Evolutionary conservation across 92 coral and sea anemone species (phyloP).

Genomic region (Micromussa lordhowensis): DNA sequence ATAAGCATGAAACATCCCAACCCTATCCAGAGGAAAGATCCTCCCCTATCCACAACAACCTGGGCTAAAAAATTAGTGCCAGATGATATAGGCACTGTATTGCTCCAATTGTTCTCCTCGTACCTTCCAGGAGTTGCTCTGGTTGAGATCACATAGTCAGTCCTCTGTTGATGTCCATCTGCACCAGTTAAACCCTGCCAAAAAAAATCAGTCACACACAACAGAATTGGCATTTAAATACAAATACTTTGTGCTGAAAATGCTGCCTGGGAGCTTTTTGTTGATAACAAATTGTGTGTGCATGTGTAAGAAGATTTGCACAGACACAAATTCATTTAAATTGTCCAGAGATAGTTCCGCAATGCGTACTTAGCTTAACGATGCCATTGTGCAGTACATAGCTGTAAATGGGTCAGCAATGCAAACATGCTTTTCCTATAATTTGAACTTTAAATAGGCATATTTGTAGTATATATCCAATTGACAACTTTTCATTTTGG

Average conservation of each 20-base stretch:
- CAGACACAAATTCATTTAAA: too few species aligned
- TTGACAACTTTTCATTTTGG: not conserved
- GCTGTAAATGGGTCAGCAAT: not conserved
- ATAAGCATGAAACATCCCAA: too few species aligned
- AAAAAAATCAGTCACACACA: not conserved
- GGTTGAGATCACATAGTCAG: conserved; percentile 79
- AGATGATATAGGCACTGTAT: not conserved
- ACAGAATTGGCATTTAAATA: not conserved
- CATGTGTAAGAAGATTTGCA: too few species aligned
- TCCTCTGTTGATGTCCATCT: conserved; percentile 88
- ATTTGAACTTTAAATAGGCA: not conserved
- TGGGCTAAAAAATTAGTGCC: not conserved
- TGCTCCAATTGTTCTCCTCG: not conserved
- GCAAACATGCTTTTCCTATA: not conserved
- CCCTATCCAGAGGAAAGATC: too few species aligned
- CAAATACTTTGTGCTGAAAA: not conserved
- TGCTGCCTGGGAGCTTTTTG: not conserved
- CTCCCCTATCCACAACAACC: not conserved
- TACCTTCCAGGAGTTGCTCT: conserved; percentile 54
- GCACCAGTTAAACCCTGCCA: conserved; percentile 91
- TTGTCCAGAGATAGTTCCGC: not conserved
- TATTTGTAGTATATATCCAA: not conserved
- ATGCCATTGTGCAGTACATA: not conserved
- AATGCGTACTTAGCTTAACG: not conserved
- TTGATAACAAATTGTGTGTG: not conserved